phyloP scores from a whole-genome alignment of 30 jellyfish, hydroid and myxozoan genomes.

The Haliclystus octoradiatus region DNA sequence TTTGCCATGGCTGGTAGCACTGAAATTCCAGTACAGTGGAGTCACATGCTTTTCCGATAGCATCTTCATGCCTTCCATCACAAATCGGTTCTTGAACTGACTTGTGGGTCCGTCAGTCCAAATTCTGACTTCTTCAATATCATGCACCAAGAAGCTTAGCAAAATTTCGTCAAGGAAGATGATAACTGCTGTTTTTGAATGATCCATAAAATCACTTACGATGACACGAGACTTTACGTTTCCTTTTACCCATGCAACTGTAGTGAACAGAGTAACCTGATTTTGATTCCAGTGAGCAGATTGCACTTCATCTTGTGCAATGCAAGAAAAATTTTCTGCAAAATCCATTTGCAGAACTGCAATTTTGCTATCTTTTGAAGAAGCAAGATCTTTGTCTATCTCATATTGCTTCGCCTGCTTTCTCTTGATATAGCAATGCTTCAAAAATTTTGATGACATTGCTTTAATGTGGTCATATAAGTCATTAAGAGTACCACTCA shows the following conservation, averaged over 20 bases:
- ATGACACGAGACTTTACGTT: too few species aligned
- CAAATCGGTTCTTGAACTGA: too few species aligned
- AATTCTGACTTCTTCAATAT: not conserved
- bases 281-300: slow-evolving; percentile 43
- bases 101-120: too few species aligned
- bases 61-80: too few species aligned
- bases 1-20: slow-evolving; percentile 21
- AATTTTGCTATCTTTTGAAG: too few species aligned
- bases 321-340: slow-evolving; percentile 25
- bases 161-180: slow-evolving; percentile 16
- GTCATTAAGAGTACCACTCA: slow-evolving; percentile 4
- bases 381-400: slow-evolving; percentile 12
- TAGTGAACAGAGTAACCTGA: too few species aligned
- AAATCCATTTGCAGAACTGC: slow-evolving; percentile 34
- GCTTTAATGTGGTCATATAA: too few species aligned
- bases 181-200: slow-evolving; percentile 16
- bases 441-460: too few species aligned
- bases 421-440: slow-evolving; percentile 19
- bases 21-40: slow-evolving; percentile 18
- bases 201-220: too few species aligned
- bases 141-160: slow-evolving; percentile 7
- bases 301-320: slow-evolving; percentile 38
- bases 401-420: slow-evolving; percentile 30
- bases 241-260: too few species aligned
- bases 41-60: too few species aligned